Conservation (phyloP, 2,888 invertebrate genomes). For the Cosmorhoe ocellata region DNA sequence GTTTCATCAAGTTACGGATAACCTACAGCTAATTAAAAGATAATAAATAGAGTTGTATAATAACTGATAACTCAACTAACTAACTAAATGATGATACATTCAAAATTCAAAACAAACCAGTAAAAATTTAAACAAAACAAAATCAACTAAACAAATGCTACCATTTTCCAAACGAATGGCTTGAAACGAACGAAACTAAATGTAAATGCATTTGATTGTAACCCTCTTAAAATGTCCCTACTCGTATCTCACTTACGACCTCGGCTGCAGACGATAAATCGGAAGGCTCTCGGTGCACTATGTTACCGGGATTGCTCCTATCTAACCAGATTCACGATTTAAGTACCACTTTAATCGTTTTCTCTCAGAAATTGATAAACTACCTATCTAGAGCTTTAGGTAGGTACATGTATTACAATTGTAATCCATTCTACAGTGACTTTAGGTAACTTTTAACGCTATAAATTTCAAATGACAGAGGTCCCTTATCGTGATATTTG, state of each 20-base stretch:
- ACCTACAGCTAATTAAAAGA: too few relatives aligned
- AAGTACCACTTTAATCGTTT: slow-evolving; percentile 66
- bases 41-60: too few relatives aligned
- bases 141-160: slow-evolving; percentile 10
- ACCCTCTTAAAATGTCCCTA: slow-evolving; percentile 44
- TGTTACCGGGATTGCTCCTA: slow-evolving; percentile 66
- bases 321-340: slow-evolving; percentile 72
- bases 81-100: too few relatives aligned
- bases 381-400: slow-evolving; percentile 45
- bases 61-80: too few relatives aligned
- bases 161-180: slow-evolving; percentile 11
- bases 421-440: slow-evolving; percentile 28
- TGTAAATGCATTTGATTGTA: slow-evolving; percentile 46
- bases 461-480: slow-evolving; percentile 55
- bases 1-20: too few relatives aligned
- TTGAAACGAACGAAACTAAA: slow-evolving; percentile 32
- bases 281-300: slow-evolving; percentile 56
- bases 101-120: neutral
- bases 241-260: slow-evolving; percentile 42
- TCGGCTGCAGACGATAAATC: slow-evolving; percentile 59
- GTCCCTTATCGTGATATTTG: slow-evolving; percentile 57
- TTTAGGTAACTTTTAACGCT: slow-evolving; percentile 44
- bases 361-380: slow-evolving; percentile 64
- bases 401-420: slow-evolving; percentile 31
- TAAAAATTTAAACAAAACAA: neutral